Base-by-base conservation (phyloP, 2,888 invertebrate genomes). In the Chloroclystis v-ata region DNA sequence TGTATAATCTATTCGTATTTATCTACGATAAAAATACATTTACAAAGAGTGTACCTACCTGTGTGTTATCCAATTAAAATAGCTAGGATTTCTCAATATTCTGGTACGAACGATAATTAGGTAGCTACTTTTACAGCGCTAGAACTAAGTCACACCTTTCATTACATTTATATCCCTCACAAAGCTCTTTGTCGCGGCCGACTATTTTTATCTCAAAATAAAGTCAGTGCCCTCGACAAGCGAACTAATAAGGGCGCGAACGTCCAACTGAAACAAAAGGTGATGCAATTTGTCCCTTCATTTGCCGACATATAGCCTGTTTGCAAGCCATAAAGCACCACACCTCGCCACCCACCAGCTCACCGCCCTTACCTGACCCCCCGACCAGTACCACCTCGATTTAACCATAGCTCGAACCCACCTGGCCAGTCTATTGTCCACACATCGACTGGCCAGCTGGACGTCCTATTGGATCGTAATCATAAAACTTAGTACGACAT, bases 301-400 rank as follows among this genome's bases (percentile, higher is more conserved):
- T 81, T 85, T 78, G 72, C 64, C 71, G 69, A 68, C 74, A 75
- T 76, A 74, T 74, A 75, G 72, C 64, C 70, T 79, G 85, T 85
- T 85, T 82, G 82, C 80, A 76, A 78, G 63, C 71, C 73, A 72
- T 83, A 82, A 81, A 82, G 61, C 68, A 72, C 75, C 84, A 81
- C 85, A 72, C 84, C 85, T 81, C 65, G 67, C 74, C 74, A 67
- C 71, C 44, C 67, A 65, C 61, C 59, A 54, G 47, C 47, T 38
- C 49, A 47, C 83, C 77, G 77, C 13, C 57, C 25, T 71, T 58
- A 26, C 10, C 37, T 51, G 80, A 69, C 42, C 72, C 53, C 60
- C 57, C 47, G 50, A 60, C 61, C 55, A 49, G 50, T 48, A 37
- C 14, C 35, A 38, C 26, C 39, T 38, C 48, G 49, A 41, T 38